phyloP scores from a whole-genome alignment of 2,797 vertebrate genomes.

The Discoglossus pictus region DNA sequence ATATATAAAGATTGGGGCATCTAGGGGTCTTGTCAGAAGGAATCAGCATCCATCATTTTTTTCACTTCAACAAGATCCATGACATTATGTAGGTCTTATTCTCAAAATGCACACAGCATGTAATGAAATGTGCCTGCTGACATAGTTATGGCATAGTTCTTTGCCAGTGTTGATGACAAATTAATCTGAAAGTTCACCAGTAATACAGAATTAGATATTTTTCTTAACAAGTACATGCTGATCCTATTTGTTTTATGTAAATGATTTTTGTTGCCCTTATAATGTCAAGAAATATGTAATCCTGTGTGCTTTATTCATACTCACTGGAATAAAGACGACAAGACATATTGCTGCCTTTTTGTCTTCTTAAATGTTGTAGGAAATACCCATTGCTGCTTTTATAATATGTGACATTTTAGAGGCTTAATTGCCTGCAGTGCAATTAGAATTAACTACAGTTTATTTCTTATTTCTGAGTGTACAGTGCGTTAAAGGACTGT shows the following conservation, averaged over 20 bases:
- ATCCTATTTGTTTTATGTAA: constrained; percentile 13
- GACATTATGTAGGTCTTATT: no score
- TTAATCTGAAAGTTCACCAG: constrained; percentile 2
- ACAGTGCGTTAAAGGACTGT: constrained; percentile 35
- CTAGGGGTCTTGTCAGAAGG: no score
- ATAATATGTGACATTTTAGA: constrained; percentile 43
- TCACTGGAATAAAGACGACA: constrained; percentile 27
- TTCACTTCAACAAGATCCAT: no score
- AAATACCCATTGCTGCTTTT: constrained; percentile 37
- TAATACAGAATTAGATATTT: constrained; percentile 6
- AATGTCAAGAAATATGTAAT: constrained; percentile 43
- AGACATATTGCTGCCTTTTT: constrained; percentile 44
- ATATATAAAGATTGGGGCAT: no score
- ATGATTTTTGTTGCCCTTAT: constrained; percentile 32
- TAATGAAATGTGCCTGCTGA: no score
- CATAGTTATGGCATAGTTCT: no score
- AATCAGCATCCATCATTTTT: no score
- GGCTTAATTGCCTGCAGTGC: constrained; percentile 39
- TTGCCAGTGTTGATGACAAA: neutral
- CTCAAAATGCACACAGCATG: no score
- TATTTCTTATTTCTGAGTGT: constrained; percentile 29
- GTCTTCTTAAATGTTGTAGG: constrained; percentile 41
- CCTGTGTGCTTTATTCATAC: constrained; percentile 24
- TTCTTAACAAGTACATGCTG: neutral
- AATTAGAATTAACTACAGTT: constrained; percentile 37